A percentile compares a stretch with the other conserved stretches of the same genome.
These are phyloP conservation scores for Perccottus glenii DNA, from an alignment of 2,113 vertebrate genomes.

Conservation along the genomic window DNA sequence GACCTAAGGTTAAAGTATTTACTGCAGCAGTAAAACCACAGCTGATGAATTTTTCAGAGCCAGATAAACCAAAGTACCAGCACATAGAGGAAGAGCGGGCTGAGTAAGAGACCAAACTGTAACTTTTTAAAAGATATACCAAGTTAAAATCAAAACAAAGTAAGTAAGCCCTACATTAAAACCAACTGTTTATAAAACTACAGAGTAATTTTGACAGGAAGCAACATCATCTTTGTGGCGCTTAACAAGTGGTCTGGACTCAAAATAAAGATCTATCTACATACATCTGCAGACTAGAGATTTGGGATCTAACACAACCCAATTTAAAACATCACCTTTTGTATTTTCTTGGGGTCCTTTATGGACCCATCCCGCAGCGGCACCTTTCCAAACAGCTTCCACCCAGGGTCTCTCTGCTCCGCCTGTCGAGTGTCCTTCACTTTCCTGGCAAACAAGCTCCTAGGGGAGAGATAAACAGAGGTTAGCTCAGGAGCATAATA, in stretches of 20 bases:
- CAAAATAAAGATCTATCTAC: too few relatives aligned
- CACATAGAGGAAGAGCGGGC: background rate
- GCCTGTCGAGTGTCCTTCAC: constrained; percentile 79
- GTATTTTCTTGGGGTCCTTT: constrained; percentile 82
- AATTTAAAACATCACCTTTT: constrained; percentile 80
- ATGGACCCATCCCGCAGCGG: constrained; percentile 79
- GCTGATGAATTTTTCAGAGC: background rate
- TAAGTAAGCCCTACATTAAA: too few relatives aligned
- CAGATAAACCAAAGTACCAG: background rate
- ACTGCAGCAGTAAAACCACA: background rate
- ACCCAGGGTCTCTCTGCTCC: constrained; percentile 84
- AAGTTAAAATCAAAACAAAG: background rate
- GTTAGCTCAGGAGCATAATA: background rate
- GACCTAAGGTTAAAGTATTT: background rate
- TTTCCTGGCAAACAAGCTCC: constrained; percentile 89
- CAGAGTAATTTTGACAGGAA: too few relatives aligned
- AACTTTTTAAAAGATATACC: background rate
- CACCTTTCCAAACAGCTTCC: constrained; percentile 91
- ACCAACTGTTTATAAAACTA: too few relatives aligned
- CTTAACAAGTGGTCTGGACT: too few relatives aligned
- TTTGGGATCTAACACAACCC: too few relatives aligned
- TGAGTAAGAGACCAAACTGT: background rate
- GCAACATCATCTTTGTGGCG: too few relatives aligned
- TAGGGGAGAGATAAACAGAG: constrained; percentile 56
- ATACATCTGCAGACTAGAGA: too few relatives aligned